phyloP scores from a whole-genome alignment of 2,113 vertebrate genomes.

The Hyperopisus bebe region DNA sequence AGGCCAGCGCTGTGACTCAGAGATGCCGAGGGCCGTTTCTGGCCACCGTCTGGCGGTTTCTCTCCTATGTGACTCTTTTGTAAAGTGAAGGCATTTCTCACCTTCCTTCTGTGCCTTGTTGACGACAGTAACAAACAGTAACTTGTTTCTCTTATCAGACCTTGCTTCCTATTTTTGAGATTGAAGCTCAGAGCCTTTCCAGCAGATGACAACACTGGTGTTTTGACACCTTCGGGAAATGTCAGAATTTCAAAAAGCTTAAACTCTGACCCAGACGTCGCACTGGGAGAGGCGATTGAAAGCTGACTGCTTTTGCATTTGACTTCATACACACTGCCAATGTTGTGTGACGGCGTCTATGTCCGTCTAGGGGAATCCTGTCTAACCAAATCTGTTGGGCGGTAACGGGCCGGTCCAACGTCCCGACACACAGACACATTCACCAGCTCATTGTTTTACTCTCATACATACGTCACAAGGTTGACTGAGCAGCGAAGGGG shows the following conservation, averaged over 20 bases:
- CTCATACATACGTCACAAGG: neutral
- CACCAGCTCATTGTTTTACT: neutral
- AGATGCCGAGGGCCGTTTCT: neutral
- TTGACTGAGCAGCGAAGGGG: neutral
- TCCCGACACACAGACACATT: no score
- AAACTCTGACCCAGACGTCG: neutral
- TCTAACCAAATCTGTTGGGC: neutral
- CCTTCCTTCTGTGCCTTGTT: neutral
- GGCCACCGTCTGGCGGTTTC: neutral
- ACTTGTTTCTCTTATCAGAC: neutral
- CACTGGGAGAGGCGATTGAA: neutral
- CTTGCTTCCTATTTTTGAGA: neutral
- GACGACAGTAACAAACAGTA: neutral
- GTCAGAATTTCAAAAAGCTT: neutral
- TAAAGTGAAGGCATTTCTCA: neutral
- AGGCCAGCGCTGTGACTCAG: neutral
- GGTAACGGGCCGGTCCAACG: neutral
- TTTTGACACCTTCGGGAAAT: neutral
- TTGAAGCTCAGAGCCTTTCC: neutral
- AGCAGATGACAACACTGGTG: neutral
- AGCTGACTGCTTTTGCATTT: neutral
- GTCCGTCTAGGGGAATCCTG: neutral
- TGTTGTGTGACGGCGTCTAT: neutral
- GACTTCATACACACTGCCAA: neutral
- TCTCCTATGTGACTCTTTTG: neutral